Evolutionary conservation across 2,888 invertebrate species (phyloP), one percentile per base, ranked within the genome.

Genomic region (Eristalis arbustorum): DNA sequence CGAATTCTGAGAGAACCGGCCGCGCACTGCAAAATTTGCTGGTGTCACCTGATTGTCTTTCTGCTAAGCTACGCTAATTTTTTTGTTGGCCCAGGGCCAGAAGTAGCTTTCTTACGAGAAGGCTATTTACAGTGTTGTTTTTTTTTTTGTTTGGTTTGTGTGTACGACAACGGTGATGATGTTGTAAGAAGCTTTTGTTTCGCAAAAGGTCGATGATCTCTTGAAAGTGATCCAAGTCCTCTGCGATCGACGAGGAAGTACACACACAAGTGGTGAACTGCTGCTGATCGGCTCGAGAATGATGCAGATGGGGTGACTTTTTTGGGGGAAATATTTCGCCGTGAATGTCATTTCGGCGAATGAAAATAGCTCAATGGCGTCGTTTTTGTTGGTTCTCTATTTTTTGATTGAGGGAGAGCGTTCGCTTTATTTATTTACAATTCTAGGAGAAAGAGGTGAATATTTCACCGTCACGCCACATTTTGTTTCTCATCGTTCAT

Each of bases 201-300:
- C 77, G 67, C 23, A 63, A 73, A 78, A 73, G 78, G 78, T 83
- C 83, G 64, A 78, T 83, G 83, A 83, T 83, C 83, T 83, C 42
- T 61, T 18, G 23, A 74, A 49, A 76, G 28, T n/a, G 18, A 8
- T 49, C 49, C 49, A 49, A 49, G n/a, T 49, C 49, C 6, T 18
- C 3, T 1, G 1, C 8, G 49, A n/a, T 18, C 13, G 14, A 49
- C 49, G 5, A 82, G 77, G 82, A 82, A 82, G 31, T 64, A 18
- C 34, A 18, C 34, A 18, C 4, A 11, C 3, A 10, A 14, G 25
- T 11, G 3, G 3, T 13, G 63, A 59, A 18, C n/a, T 63, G 67
- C 59, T 68, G 68, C 13, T 73, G 63, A 28, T 42, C 14, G 11
- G 13, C 13, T 18, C 10, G 8, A 59, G 59, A 18, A 49, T 49